Evolutionary conservation across 2,113 vertebrate genomes (phyloP), one percentile per base, ranked within the genome.

Genomic region (Morone saxatilis): DNA sequence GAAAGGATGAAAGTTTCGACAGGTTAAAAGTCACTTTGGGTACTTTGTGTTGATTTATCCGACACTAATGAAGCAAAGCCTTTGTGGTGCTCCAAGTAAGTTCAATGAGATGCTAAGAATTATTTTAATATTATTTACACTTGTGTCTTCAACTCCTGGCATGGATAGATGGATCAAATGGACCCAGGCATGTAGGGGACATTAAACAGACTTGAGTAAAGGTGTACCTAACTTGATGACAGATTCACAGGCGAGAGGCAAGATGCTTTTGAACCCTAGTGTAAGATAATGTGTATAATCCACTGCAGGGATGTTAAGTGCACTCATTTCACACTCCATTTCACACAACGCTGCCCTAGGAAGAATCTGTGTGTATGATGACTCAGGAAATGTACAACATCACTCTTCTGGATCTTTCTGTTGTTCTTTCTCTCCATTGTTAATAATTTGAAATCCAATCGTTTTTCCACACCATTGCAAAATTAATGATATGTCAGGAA

Each of bases 271-370:
- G 40, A 93, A 90, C 87, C 87, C 89, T 53, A 40, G 87, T 79
- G 90, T 84, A 86, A 88, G 88, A 91, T 91, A 86, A 91, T 86
- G 90, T 91, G 90, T 86, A 90, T 94, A 92, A 94, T 94, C 89
- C 91, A 90, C 91, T 93, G 91, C 88, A 85, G 89, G 88, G 91
- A 94, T 87, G 89, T 92, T 94, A 95, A 96, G 92, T 94, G 93
- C 92, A 93, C 92, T 95, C 90, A 94, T 95, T 95, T 95, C 93
- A 94, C 93, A 94, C 93, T 94, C 89, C 91, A 95, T 95, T 96
- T 94, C 93, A 93, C 92, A 93, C 85, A 79, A 86, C 78, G 70
- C 88, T 77, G 91, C 91, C 89, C 87, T 65, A 86, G 85, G 88
- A 94, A 85, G 77, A 88, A 83, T 88, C 71, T 79, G 54, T 72